Evolutionary conservation across 2,797 vertebrate genomes (phyloP), one percentile per base, ranked within the genome.

Genomic region (Nasua narica): DNA sequence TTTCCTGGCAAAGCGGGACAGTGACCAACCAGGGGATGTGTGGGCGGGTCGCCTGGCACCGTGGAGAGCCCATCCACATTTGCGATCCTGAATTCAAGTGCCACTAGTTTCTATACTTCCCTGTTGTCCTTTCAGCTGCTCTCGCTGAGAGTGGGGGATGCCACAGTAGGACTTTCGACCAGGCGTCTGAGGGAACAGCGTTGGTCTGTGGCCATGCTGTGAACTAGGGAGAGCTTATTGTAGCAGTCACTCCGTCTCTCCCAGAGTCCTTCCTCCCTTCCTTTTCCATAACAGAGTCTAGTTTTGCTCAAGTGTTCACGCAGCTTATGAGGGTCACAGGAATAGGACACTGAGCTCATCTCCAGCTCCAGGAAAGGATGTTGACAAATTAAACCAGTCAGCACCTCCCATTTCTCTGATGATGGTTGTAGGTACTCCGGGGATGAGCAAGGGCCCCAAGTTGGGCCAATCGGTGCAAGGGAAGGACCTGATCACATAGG

Each of bases 191-290:
- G 35, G 46, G 37, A 32, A 37, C 18, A n/a, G 25, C 85, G 32
- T 23, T 3, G 0, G 52, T 32, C 15, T 0, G 16, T 11, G 21
- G 85, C 60, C 32, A 23, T 0, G 14, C 25, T 25, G 58, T 4
- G 54, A 32, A 35, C 37, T 1, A 83, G 48, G 29, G 18, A 72
- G 50, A 40, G 15, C 2, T n/a, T 60, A 12, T 37, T 11, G 32
- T 7, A 15, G 11, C 27, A n/a, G 65, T 52, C 3, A 7, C 46
- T 23, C 1, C 32, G 27, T 29, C 37, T 58, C 21, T 84, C n/a
- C 35, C n/a, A 19, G 58, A 5, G 5, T 13, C 87, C 35, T 37
- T 27, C 32, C 25, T 79, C 12, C 52, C 50, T 6, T n/a, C 15
- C 32, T 78, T 15, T 50, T 81, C n/a, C 46, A 43, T 56, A 27